phyloP scores from a whole-genome alignment of 1,140 invertebrate genomes.

The Polypedilum vanderplanki region DNA sequence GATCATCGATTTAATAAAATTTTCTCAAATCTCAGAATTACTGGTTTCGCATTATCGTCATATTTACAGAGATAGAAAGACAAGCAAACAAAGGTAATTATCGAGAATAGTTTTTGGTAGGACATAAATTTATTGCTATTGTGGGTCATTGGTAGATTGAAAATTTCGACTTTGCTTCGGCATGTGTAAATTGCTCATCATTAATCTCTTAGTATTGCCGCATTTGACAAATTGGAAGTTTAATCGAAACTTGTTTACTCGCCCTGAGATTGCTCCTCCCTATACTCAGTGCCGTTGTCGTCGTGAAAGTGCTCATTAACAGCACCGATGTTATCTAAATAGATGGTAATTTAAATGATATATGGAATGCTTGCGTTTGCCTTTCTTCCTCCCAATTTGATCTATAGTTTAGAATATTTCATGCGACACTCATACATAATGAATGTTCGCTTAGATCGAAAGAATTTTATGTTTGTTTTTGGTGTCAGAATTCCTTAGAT shows the following conservation, averaged over 20 bases:
- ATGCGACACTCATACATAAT: not conserved
- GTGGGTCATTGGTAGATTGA: too few species aligned
- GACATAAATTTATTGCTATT: too few species aligned
- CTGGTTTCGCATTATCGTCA: too few species aligned
- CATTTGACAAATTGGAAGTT: slow-evolving; percentile 25
- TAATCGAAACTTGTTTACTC: slow-evolving; percentile 18
- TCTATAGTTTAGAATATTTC: slow-evolving; percentile 26
- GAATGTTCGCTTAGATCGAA: too few species aligned
- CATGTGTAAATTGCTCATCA: not conserved
- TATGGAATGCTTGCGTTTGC: not conserved
- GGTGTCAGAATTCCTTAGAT: too few species aligned
- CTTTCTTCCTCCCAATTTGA: not conserved
- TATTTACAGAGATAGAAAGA: too few species aligned
- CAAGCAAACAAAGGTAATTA: too few species aligned
- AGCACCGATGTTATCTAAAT: slow-evolving; percentile 25
- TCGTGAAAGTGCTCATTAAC: not conserved
- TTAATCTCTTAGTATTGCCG: not conserved
- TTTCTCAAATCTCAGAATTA: too few species aligned
- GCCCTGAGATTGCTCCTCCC: not conserved
- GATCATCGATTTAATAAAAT: too few species aligned
- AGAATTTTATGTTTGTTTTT: too few species aligned
- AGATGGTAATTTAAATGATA: slow-evolving; percentile 25
- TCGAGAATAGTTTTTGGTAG: too few species aligned
- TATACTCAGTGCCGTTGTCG: not conserved
- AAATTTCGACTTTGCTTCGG: too few species aligned